phyloP scores from a whole-genome alignment of 2,113 vertebrate genomes.

The Numenius arquata region DNA sequence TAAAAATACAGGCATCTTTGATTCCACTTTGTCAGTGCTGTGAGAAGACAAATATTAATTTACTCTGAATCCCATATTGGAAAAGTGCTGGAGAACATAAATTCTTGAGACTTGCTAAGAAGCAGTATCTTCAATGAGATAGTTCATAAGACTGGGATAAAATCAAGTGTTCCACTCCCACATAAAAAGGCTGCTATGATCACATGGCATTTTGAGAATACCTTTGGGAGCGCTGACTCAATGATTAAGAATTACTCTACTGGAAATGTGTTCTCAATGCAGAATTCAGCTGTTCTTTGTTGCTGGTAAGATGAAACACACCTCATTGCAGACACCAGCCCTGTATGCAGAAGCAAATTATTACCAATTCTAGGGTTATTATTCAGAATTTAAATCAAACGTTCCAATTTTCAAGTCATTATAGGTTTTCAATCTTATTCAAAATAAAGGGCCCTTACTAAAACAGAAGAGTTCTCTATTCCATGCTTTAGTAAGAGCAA shows the following conservation, averaged over 20 bases:
- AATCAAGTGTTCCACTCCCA: neutral
- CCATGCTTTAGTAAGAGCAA: neutral
- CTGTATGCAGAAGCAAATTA: neutral
- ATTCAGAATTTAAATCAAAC: neutral
- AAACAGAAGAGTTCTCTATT: neutral
- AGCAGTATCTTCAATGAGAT: neutral
- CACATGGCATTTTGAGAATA: neutral
- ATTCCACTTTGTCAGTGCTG: neutral
- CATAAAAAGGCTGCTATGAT: neutral
- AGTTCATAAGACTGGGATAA: neutral
- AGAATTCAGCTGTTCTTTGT: neutral
- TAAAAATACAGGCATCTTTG: neutral
- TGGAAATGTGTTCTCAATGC: neutral
- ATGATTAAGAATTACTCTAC: neutral
- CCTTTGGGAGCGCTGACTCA: neutral
- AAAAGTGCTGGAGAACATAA: neutral
- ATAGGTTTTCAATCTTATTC: neutral
- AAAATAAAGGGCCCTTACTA: neutral
- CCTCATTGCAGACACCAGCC: neutral
- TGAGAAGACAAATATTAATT: neutral
- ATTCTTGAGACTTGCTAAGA: neutral
- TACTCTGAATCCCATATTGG: neutral
- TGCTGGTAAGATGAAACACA: neutral
- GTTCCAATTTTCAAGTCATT: neutral
- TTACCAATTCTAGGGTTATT: neutral